phyloP scores from a whole-genome alignment of 2,888 invertebrate species.

The Diadegma fenestrale region DNA sequence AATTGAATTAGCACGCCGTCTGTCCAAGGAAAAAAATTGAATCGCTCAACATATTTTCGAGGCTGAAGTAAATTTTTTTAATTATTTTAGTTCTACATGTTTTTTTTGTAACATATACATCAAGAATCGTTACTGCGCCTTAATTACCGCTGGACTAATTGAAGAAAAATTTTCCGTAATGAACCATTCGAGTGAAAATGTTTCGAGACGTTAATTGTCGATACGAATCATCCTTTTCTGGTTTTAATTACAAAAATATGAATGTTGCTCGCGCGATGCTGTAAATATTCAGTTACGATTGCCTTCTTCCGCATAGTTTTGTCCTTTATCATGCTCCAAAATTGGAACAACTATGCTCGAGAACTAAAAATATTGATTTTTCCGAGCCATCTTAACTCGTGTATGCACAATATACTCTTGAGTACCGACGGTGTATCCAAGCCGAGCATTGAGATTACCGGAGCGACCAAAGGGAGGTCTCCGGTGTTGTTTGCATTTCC shows the following conservation, averaged over 20 bases:
- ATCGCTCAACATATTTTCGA: background rate
- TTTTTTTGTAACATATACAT: background rate
- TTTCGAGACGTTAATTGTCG: background rate
- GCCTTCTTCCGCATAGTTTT: no score
- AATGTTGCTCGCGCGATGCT: no score
- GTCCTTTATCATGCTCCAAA: no score
- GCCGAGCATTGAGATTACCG: constrained; percentile 73
- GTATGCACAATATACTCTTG: constrained; percentile 46
- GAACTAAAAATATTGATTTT: no score
- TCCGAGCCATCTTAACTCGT: no score
- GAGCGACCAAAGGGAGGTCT: constrained; percentile 60
- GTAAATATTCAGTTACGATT: no score
- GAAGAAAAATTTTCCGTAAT: background rate
- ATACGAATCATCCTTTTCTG: no score
- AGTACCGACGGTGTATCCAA: constrained; percentile 67
- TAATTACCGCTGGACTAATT: background rate
- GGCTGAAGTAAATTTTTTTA: background rate
- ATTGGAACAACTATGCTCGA: no score
- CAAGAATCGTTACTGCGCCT: background rate
- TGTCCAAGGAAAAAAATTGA: background rate
- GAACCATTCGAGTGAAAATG: background rate
- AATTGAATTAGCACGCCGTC: background rate
- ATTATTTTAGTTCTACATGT: background rate
- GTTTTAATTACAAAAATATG: no score
- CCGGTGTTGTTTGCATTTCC: constrained; percentile 15